Evolutionary conservation across 1,140 invertebrate species (phyloP).

Genomic region (Micrasema minimum): DNA sequence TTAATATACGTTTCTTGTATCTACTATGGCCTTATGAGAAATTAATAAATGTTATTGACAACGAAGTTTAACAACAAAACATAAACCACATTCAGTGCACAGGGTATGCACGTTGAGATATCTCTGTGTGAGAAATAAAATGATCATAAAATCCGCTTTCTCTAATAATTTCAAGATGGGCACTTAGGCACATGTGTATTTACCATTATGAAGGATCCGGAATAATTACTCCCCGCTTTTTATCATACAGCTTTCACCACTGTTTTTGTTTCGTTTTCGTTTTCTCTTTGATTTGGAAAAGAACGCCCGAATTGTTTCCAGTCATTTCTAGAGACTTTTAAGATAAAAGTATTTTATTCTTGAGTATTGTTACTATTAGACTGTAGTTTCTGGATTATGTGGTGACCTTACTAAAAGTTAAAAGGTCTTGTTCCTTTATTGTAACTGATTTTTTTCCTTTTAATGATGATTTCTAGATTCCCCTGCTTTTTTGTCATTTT

Average conservation of each 20-base stretch:
- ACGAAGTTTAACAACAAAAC: slow-evolving; percentile 73
- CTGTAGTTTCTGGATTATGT: no score
- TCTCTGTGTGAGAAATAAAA: slow-evolving; percentile 67
- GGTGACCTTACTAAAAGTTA: no score
- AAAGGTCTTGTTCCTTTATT: no score
- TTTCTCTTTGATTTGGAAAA: slow-evolving; percentile 11
- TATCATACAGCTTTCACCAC: slow-evolving; percentile 2
- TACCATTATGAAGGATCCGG: slow-evolving; percentile 37
- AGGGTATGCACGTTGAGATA: slow-evolving; percentile 70
- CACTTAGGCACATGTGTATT: slow-evolving; percentile 44
- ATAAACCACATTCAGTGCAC: slow-evolving; percentile 76
- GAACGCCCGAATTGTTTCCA: neutral
- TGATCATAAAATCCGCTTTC: slow-evolving; percentile 66
- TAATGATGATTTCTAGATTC: no score
- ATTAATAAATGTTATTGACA: slow-evolving; percentile 72
- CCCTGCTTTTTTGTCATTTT: no score
- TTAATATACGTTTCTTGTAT: slow-evolving; percentile 70
- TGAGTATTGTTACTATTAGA: no score
- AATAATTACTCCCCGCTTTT: slow-evolving; percentile 11
- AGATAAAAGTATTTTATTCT: neutral
- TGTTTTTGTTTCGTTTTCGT: slow-evolving; percentile 18
- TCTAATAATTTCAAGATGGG: slow-evolving; percentile 68
- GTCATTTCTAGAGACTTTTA: neutral
- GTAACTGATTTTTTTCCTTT: no score
- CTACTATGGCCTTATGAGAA: slow-evolving; percentile 69